Base-by-base conservation (phyloP, 30 jellyfish, hydroid and myxozoan species). In the Cassiopea andromeda region DNA sequence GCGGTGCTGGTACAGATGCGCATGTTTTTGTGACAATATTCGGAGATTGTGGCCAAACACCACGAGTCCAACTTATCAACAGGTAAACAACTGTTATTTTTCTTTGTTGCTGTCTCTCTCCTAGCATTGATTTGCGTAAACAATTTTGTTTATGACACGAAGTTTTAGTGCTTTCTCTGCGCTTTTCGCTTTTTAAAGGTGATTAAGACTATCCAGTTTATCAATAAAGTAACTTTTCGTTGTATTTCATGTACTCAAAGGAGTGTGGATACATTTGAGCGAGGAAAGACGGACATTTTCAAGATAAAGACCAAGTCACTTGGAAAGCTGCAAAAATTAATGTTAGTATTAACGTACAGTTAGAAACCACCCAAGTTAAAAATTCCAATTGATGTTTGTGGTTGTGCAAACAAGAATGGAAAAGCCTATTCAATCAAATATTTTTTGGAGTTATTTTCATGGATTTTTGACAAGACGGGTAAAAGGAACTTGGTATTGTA, bases 1-100 rank as follows among this genome's bases (percentile, higher is more conserved):
- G 98, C 47, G 99, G 99, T 10, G 98, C 99, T n/a, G 99, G 99
- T 43, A 96, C 99, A 0, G 97, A 96, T 83, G 99, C 99, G 1
- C 97, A 96, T 87, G 99, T 96, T 19, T 96, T 96, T 91, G 88
- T 96, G 60, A 91, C 97, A 17, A 69, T 96, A 10, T 91, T 85
- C 73, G 99, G 99, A 5, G 97, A 85, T 64, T 83, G 83, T 64
- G 98, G 98, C 48, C 97, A 91, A 71, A 90, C 99, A 54, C 97
- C 97, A 44, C 81, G 95, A 27, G 99, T 95, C 9, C 99, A 95
- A 64, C 82, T 95, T n/a, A 70, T 95, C 7, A 95, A 95, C 91
- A 95, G 98, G 99, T 95, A 57, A 45, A 89, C 43, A 6, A 5
- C 70, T 48, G n/a, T 16, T 46, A 6, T 47, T 19, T 66, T 66